Percentiles rank a stretch among this genome's conserved stretches.
Conservation (phyloP, 1,140 invertebrate genomes). For the Brachionus manjavacas region DNA sequence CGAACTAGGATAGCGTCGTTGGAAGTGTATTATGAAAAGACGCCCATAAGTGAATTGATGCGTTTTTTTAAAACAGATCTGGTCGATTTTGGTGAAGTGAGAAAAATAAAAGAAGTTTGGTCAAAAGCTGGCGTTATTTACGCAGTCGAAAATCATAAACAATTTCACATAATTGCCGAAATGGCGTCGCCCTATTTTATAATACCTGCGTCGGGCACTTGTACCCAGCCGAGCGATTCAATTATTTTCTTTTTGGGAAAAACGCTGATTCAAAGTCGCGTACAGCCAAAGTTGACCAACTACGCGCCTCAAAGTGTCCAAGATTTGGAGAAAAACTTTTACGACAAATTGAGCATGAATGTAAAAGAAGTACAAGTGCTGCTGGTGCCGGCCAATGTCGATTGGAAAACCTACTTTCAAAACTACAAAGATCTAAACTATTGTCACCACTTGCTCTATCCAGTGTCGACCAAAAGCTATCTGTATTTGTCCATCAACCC, state of each 20-base stretch:
- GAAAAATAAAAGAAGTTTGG: conserved; percentile 39
- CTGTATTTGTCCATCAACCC: conserved; percentile 40
- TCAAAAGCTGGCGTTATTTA: conserved; percentile 40
- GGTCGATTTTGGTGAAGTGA: conserved; percentile 31
- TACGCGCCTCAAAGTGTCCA: conserved; percentile 2
- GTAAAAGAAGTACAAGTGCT: conserved; percentile 29
- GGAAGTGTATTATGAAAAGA: conserved; percentile 39
- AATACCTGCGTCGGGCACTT: conserved; percentile 20
- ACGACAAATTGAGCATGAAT: conserved; percentile 26
- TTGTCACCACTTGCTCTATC: conserved; percentile 9
- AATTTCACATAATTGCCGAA: conserved; percentile 31
- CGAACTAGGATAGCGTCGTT: background rate
- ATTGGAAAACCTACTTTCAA: background rate
- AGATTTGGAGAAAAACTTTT: conserved; percentile 41
- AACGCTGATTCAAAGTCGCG: conserved; percentile 4
- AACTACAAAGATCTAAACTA: background rate
- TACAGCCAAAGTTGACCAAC: conserved; percentile 4
- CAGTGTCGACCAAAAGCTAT: conserved; percentile 16
- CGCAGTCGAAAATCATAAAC: conserved; percentile 41
- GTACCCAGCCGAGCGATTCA: background rate
- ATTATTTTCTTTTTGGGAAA: conserved; percentile 29
- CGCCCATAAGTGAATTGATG: conserved; percentile 3
- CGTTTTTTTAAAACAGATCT: conserved; percentile 32
- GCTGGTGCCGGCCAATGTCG: background rate
- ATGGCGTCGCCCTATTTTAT: conserved; percentile 40